phyloP scores from a whole-genome alignment of 2,888 invertebrate genomes.

The Euplagia quadripunctaria region DNA sequence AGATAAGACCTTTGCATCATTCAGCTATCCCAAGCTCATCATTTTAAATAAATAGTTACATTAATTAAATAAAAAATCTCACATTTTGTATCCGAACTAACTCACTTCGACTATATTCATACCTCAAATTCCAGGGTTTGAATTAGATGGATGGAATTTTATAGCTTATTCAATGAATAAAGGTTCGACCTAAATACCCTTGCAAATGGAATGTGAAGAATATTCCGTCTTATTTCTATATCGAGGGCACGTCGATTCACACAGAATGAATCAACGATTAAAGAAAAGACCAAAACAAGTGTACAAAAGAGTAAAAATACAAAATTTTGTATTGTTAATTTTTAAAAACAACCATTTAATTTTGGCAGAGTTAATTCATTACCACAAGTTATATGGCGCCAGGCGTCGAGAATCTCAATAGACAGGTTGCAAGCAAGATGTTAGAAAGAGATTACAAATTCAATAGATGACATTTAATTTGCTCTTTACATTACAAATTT shows the following conservation, averaged over 20 bases:
- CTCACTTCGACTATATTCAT: background rate
- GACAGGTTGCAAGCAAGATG: background rate
- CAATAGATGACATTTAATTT: background rate
- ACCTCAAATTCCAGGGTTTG: background rate
- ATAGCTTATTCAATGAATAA: background rate
- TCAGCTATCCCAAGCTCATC: constrained; percentile 5
- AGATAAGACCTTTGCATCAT: constrained; percentile 21
- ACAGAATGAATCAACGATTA: no score
- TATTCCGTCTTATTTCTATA: constrained; percentile 1
- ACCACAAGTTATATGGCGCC: background rate
- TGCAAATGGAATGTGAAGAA: background rate
- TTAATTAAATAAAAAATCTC: background rate
- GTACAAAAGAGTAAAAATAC: background rate
- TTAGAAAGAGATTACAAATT: background rate
- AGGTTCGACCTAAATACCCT: constrained; percentile 2
- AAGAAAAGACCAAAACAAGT: background rate
- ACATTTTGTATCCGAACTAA: background rate
- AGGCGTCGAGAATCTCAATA: background rate
- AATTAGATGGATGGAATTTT: background rate
- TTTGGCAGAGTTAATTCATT: background rate
- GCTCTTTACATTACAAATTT: background rate
- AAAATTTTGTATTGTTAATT: background rate
- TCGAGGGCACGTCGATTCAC: constrained; percentile 7
- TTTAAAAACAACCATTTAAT: background rate
- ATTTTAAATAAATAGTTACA: background rate